Evolutionary conservation across 1,140 invertebrate species (phyloP), one percentile per base, ranked within the genome.

Genomic region (Drosophila persimilis): DNA sequence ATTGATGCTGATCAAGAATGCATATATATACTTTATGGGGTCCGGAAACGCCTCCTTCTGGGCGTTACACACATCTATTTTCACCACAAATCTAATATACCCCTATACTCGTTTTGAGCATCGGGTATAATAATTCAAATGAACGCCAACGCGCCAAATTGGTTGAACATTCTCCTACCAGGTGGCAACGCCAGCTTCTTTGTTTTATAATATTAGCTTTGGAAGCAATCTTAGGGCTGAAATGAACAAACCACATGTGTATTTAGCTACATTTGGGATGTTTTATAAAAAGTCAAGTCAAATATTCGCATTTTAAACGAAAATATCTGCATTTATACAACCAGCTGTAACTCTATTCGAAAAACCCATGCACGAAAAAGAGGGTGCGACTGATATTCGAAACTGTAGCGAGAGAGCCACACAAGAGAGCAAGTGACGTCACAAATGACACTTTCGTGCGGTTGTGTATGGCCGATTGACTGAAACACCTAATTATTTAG

Each of bases 81-180:
- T 17, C 17, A 17, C 17, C 17, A 17, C 17, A 17, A 17, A 17
- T 17, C 17, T 17, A 1, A 17, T 17, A 17, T 17, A 20, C 20
- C 20, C 20, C 20, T 20, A 20, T 20, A 20, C 20, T 20, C 20
- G 2, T 20, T 20, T 2, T 20, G 20, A 20, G 20, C 2, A 20
- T 20, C 20, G 20, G 20, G 20, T 20, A 20, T 20, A 20, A 20
- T 69, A 74, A 80, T 85, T 85, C 62, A 77, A 86, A 86, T 74
- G 54, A 64, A 85, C 78, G 78, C 80, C 80, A 78, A 86, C 81
- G 81, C 81, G 81, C 81, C 77, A 86, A 86, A 74, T 61, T 11
- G 59, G 59, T 29, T 17, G n/a, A 17, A 11, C 4, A 47, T 17
- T n/a, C 6, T 29, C 2, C 17, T 2, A 13, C 29, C 29, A 31